A percentile compares a stretch with the other conserved stretches of the same genome.
These are phyloP conservation scores for Lasioglossum baleicum DNA, from an alignment of 1,140 invertebrate species.

Conservation along the genomic window DNA sequence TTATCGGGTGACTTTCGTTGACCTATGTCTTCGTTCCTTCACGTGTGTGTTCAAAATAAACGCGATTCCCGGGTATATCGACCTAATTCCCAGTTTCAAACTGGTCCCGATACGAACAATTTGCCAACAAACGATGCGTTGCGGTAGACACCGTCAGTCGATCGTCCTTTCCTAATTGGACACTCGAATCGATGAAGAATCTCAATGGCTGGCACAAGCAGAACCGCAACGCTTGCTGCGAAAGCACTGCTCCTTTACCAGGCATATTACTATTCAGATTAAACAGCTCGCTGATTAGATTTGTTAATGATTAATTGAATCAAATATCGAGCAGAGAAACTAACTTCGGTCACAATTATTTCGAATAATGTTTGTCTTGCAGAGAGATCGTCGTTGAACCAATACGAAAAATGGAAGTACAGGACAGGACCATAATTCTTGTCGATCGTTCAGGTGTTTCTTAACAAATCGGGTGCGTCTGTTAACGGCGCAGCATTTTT, in stretches of 20 bases:
- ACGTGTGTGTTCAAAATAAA: conserved; percentile 13
- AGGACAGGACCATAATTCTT: neutral
- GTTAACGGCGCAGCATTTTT: neutral
- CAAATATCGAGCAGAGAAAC: too few relatives aligned
- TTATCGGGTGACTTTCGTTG: conserved; percentile 47
- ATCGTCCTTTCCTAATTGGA: neutral
- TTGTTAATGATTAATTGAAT: too few relatives aligned
- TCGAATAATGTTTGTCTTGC: too few relatives aligned
- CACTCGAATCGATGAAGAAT: too few relatives aligned
- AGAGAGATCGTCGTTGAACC: too few relatives aligned
- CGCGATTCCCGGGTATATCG: conserved; percentile 3
- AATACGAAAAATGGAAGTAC: neutral
- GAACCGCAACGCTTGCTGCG: too few relatives aligned
- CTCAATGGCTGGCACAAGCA: too few relatives aligned
- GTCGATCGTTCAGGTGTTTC: neutral
- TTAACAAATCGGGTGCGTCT: neutral
- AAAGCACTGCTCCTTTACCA: too few relatives aligned
- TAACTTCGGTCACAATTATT: too few relatives aligned
- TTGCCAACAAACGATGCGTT: neutral
- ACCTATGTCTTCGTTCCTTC: conserved; percentile 39
- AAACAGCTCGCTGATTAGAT: too few relatives aligned
- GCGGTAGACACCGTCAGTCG: neutral
- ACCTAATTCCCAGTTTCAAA: conserved; percentile 10
- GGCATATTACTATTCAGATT: too few relatives aligned
- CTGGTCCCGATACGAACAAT: neutral